Evolutionary conservation across 1,140 invertebrate genomes (phyloP), one percentile per base, ranked within the genome.

Genomic region (Laupala kohalensis): DNA sequence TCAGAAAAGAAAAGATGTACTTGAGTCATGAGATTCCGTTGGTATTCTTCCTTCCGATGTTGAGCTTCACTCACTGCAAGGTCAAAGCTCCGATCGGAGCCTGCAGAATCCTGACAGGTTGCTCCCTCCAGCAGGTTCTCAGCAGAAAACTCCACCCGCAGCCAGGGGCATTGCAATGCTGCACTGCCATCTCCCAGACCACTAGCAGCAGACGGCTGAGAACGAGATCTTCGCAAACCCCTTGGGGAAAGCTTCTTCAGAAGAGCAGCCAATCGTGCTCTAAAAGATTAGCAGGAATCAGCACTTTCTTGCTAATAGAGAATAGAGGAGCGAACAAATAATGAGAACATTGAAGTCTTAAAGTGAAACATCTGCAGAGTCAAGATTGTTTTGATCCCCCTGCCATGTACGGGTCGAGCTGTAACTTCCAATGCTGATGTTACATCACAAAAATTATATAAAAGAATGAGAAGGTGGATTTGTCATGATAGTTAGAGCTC

Each of bases 191-290:
- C 26, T 12, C 23, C 64, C n/a, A 13, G 53, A n/a, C n/a, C n/a
- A n/a, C n/a, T n/a, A 53, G 37, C 37, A 2, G 37, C 19, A 28
- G 19, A 28, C n/a, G 15, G 26, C 28, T 26, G 67, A 28, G 27
- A 28, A 19, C 24, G 25, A 27, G 67, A 19, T 27, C 37, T 70
- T 19, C 37, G 69, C 3, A 19, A 30, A 3, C 63, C 23, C 9
- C 71, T 26, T 26, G 71, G 71, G 13, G 71, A 72, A 13, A 72
- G 67, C 26, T 72, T 72, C 71, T 72, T 72, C 27, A 72, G 71
- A 25, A 72, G 66, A 15, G 71, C 29, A 3, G 66, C 25, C 26
- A 72, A 24, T 5, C 65, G 23, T 66, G 66, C 26, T 53, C 71
- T 72, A 25, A 24, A 68, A 15, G 19, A 53, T 19, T 13, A 53